Evolutionary conservation across 2,797 vertebrate genomes (phyloP).

Genomic region (Coilia nasus): DNA sequence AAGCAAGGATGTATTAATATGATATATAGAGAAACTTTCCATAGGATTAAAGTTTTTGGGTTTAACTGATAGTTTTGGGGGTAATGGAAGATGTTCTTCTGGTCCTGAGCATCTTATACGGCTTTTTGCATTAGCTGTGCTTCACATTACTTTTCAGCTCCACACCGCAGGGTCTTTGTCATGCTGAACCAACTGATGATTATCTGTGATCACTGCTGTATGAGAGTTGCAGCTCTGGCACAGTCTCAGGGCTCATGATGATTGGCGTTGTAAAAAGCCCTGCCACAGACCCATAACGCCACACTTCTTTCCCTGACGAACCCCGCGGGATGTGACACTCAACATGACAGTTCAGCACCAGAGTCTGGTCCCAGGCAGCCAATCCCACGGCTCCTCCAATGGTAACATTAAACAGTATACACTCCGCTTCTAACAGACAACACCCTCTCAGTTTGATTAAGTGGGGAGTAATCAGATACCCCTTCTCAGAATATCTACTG

Average conservation of each 20-base stretch:
- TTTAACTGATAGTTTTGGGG: background rate
- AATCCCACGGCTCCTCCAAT: background rate
- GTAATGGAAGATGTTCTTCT: background rate
- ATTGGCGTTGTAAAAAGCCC: background rate
- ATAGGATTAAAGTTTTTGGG: background rate
- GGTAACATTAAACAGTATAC: constrained; percentile 27
- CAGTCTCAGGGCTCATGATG: background rate
- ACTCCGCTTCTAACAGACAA: constrained; percentile 22
- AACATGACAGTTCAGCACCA: background rate
- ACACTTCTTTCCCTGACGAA: background rate
- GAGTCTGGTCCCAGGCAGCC: background rate
- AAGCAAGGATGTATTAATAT: background rate
- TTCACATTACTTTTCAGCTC: background rate
- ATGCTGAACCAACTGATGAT: background rate
- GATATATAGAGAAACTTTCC: background rate
- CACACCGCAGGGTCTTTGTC: background rate
- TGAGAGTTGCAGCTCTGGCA: background rate
- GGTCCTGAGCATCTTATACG: background rate
- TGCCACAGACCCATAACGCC: background rate
- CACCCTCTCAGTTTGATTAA: constrained; percentile 55
- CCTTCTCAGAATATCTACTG: constrained; percentile 26
- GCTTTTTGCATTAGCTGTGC: background rate
- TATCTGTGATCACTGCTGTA: background rate
- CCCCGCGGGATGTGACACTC: background rate
- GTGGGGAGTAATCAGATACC: constrained; percentile 49